phyloP scores from a whole-genome alignment of 2,888 invertebrate genomes.

The Apamea monoglypha region DNA sequence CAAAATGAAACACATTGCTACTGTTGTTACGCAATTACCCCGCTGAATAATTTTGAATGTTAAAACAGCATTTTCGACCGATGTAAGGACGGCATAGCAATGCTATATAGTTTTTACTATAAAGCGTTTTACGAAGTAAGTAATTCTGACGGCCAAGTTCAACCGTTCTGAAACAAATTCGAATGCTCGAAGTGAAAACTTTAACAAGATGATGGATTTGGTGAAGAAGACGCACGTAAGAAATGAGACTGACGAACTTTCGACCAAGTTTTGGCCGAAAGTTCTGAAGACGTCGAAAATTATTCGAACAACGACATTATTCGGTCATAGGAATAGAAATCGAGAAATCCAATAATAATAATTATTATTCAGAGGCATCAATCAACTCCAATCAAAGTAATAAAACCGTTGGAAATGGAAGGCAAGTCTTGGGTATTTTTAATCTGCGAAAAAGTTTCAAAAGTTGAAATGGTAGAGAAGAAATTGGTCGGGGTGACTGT shows the following conservation, averaged over 20 bases:
- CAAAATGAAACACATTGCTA: background rate
- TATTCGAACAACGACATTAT: background rate
- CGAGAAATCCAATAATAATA: slow-evolving; percentile 11
- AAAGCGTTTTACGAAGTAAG: background rate
- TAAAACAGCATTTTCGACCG: background rate
- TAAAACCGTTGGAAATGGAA: slow-evolving; percentile 38
- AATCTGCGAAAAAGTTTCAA: slow-evolving; percentile 38
- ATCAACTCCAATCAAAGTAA: slow-evolving; percentile 42
- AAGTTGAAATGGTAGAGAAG: slow-evolving; percentile 30
- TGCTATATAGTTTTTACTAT: no score
- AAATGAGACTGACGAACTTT: background rate
- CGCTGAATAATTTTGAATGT: background rate
- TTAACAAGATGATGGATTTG: background rate
- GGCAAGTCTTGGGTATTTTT: slow-evolving; percentile 36
- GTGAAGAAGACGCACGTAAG: background rate
- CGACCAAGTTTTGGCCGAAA: background rate
- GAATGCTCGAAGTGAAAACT: background rate
- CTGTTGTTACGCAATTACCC: background rate
- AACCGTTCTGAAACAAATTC: background rate
- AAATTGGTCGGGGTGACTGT: slow-evolving; percentile 16
- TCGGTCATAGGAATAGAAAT: background rate
- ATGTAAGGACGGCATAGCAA: background rate
- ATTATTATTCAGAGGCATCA: slow-evolving; percentile 7
- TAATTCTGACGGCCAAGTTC: background rate
- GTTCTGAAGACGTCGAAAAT: background rate